Percentiles rank a stretch among this genome's conserved stretches.
Conservation (phyloP, 2,888 invertebrate species). For the Teleiodes luculella region DNA sequence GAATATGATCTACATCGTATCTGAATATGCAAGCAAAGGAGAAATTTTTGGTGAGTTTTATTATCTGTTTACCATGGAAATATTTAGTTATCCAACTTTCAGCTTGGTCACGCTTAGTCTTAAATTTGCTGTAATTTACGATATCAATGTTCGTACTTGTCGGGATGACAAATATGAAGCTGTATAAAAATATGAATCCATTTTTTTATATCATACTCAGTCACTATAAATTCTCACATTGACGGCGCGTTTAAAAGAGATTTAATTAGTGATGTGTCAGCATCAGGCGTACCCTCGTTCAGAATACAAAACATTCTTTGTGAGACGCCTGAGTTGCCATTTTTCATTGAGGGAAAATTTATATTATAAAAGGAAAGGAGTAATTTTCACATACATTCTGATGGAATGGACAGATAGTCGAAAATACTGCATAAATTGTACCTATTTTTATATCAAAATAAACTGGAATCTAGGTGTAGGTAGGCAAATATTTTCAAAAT, state of each 20-base stretch:
- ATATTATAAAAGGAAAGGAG: not conserved
- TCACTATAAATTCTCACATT: not conserved
- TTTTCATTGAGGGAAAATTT: not conserved
- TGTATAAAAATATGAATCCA: no score
- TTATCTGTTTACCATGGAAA: no score
- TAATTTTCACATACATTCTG: not conserved
- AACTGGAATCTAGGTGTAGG: no score
- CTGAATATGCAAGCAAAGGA: constrained; percentile 98
- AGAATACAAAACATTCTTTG: not conserved
- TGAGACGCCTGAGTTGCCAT: not conserved
- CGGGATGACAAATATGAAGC: no score
- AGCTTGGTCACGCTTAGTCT: no score
- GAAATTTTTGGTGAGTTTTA: constrained; percentile 95
- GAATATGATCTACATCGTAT: constrained; percentile 98
- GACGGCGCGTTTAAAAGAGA: constrained; percentile 7
- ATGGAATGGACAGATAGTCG: not conserved
- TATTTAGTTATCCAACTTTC: not conserved
- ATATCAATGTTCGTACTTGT: no score
- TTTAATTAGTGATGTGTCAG: constrained; percentile 14
- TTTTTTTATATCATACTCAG: not conserved
- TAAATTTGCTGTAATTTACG: no score
- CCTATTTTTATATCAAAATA: not conserved
- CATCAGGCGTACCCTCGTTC: constrained; percentile 7
- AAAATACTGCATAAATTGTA: not conserved
- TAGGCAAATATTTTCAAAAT: no score